These are phyloP conservation scores for Scopus umbretta DNA, from an alignment of 2,113 vertebrate species.

Conservation along the genomic window DNA sequence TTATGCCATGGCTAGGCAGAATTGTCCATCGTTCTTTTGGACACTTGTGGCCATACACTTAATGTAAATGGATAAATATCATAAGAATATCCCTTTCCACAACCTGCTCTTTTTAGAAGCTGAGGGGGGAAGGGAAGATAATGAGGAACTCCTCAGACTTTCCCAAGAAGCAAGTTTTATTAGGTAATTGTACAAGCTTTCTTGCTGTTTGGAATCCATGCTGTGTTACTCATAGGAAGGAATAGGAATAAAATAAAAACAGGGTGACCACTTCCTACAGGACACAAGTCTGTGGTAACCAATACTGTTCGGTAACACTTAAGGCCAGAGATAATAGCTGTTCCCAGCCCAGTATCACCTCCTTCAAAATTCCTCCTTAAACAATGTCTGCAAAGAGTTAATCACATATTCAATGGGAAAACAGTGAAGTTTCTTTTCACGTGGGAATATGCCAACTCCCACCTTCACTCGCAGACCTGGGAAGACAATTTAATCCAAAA, in stretches of 20 bases:
- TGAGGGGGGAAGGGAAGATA: rapidly evolving
- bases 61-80: background rate
- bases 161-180: background rate
- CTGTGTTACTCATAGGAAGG: background rate
- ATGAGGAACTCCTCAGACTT: background rate
- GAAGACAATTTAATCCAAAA: background rate
- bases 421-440: background rate
- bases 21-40: background rate
- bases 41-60: background rate
- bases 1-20: background rate
- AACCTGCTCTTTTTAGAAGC: background rate
- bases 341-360: background rate
- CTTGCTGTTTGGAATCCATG: background rate
- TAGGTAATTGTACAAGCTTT: background rate
- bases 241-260: background rate
- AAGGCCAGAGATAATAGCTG: background rate
- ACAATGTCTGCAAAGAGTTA: background rate
- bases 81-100: background rate
- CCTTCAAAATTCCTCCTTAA: background rate
- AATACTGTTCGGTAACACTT: background rate
- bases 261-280: background rate
- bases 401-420: background rate
- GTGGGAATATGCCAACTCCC: background rate
- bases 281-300: background rate
- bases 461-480: background rate